These are phyloP conservation scores for Lathronympha strigana DNA, from an alignment of 2,888 invertebrate genomes.

Conservation along the genomic window DNA sequence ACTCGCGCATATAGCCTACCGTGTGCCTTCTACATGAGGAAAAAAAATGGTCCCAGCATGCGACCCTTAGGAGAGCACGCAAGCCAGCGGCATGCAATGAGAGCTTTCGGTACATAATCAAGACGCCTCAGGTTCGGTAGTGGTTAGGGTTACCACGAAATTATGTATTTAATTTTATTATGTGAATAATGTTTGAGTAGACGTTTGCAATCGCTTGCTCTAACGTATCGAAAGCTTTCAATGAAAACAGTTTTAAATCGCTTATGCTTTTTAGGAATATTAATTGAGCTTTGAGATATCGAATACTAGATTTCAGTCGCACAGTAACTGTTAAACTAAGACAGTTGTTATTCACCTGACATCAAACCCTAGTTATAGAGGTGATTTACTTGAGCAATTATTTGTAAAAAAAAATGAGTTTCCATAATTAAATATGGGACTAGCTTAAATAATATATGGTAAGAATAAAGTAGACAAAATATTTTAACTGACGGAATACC, in stretches of 20 bases:
- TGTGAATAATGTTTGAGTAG: background rate
- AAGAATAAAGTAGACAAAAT: no score
- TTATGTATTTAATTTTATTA: background rate
- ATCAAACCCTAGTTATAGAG: no score
- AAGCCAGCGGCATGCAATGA: conserved; percentile 67
- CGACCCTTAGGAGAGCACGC: conserved; percentile 65
- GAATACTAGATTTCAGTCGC: no score
- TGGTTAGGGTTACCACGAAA: conserved; percentile 53
- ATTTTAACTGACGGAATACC: no score
- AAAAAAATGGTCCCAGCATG: conserved; percentile 64
- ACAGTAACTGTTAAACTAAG: no score
- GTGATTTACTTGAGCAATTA: no score
- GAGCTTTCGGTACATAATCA: conserved; percentile 61
- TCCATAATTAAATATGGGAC: no score
- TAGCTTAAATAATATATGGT: no score
- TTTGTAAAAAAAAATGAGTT: no score
- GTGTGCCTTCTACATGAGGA: conserved; percentile 39
- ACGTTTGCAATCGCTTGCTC: background rate
- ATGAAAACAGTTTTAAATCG: background rate
- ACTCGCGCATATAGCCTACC: conserved; percentile 37
- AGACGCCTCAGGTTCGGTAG: conserved; percentile 52
- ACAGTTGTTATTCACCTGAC: no score
- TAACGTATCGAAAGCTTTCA: background rate
- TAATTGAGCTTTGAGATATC: no score
- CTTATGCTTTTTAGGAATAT: no score